Conservation (phyloP, 2,888 invertebrate genomes). For the Dioctria rufipes region DNA sequence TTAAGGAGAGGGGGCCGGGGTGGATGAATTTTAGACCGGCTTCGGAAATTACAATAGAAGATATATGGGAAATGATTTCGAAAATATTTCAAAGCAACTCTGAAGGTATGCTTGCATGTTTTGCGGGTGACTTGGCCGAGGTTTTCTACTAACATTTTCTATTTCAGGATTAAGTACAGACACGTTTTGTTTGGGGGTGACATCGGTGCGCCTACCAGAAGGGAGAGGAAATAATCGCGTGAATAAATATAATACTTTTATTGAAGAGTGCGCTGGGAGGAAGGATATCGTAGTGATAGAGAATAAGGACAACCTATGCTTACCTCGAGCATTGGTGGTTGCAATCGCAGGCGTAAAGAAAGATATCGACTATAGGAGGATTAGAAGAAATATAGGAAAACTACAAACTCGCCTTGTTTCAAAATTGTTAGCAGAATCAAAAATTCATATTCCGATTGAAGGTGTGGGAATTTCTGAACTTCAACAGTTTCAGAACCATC, state of each 20-base stretch:
- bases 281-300: slow-evolving; percentile 45
- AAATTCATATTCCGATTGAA: slow-evolving; percentile 11
- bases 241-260: background rate
- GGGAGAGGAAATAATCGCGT: too few relatives aligned
- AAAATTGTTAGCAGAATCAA: slow-evolving; percentile 19
- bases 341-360: slow-evolving; percentile 23
- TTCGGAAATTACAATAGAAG: slow-evolving; percentile 29
- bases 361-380: slow-evolving; percentile 27
- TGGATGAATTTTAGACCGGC: slow-evolving; percentile 40
- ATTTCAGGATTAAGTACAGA: slow-evolving; percentile 56
- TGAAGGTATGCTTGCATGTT: slow-evolving; percentile 14
- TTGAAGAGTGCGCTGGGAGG: slow-evolving; percentile 39
- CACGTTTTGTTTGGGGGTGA: slow-evolving; percentile 54
- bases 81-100: slow-evolving; percentile 46
- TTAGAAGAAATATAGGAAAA: slow-evolving; percentile 37
- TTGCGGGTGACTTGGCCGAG: background rate
- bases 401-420: slow-evolving; percentile 9
- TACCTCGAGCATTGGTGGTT: slow-evolving; percentile 48
- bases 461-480: slow-evolving; percentile 34
- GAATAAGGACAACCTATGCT: slow-evolving; percentile 49
- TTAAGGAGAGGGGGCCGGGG: slow-evolving; percentile 28
- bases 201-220: too few relatives aligned
- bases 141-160: background rate
- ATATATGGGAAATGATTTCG: slow-evolving; percentile 31
- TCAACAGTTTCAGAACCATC: slow-evolving; percentile 11